Evolutionary conservation across 53 echinoderm and acorn worm species (phyloP), one percentile per base, ranked within the genome.

Genomic region (Paracentrotus lividus): DNA sequence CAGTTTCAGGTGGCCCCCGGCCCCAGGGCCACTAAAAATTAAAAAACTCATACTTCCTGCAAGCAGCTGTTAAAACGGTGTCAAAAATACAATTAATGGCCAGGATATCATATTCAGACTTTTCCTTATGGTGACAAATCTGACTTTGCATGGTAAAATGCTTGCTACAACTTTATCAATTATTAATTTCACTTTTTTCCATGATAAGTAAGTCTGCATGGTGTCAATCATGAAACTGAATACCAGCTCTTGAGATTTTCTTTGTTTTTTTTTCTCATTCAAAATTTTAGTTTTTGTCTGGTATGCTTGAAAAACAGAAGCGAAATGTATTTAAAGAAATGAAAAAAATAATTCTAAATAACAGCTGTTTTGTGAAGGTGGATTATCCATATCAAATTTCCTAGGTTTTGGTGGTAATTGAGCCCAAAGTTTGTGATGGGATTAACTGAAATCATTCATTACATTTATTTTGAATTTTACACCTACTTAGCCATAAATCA

Each of bases 391-490:
- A 72, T 72, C 72, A 0, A 38, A 40, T 64, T 29, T 64, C 64
- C 40, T 21, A 38, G 72, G 7, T 85, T 2, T n/a, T 24, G 47
- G 49, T n/a, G 85, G 49, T 27, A 47, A 85, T 26, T 85, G 49
- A 85, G 49, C 85, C 49, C 21, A 43, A 40, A 51, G 85, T 85
- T 49, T 85, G 49, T 85, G 85, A 85, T 49, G 44, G 85, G 85
- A 47, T 85, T 85, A 85, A 85, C 47, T 85, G 85, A 85, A 45
- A 47, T 47, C 26, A 9, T 85, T 47, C 26, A 9, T 85, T 85
- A 85, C 38, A 40, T 23, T 18, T 12, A 18, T 42, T 77, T 21
- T 42, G 78, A 77, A 77, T 85, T 85, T 85, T 85, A 85, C 85
- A 85, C 85, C 31, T 84, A 47, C 84, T 85, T 85, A 51, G 85